Percentiles rank a stretch among this genome's conserved stretches.
Evolutionary conservation across 2,888 invertebrate species (phyloP).

Genomic region (Quadroppia sp.): DNA sequence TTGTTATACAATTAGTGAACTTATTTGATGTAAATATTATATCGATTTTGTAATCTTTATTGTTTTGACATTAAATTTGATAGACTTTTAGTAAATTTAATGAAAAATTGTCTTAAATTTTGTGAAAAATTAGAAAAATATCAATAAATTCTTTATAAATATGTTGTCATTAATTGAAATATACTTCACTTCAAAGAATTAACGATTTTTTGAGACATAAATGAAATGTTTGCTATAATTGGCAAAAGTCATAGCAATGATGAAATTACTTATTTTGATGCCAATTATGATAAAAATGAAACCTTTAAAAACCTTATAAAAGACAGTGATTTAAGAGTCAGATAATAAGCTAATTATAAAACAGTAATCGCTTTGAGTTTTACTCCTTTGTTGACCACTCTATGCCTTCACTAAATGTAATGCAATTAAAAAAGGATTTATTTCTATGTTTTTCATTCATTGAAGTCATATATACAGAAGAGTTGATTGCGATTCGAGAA

Average conservation of each 20-base stretch:
- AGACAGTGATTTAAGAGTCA: background rate
- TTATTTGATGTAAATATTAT: background rate
- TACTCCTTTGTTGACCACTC: background rate
- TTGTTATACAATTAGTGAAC: background rate
- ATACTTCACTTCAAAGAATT: too few species aligned
- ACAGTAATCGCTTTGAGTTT: background rate
- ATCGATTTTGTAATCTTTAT: background rate
- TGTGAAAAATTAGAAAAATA: too few species aligned
- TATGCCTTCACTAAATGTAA: background rate
- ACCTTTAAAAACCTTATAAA: too few species aligned
- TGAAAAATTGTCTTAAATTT: background rate
- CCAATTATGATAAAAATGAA: too few species aligned
- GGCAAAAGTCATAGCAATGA: too few species aligned
- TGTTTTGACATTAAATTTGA: conserved; percentile 18
- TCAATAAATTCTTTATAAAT: too few species aligned
- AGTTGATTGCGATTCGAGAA: background rate
- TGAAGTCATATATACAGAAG: background rate
- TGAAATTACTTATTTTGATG: too few species aligned
- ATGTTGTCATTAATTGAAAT: too few species aligned
- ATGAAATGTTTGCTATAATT: too few species aligned
- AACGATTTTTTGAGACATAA: too few species aligned
- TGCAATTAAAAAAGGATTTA: conserved; percentile 25
- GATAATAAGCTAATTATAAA: background rate
- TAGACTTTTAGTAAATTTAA: background rate
- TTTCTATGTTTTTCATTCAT: background rate